Conservation (phyloP, 2,113 vertebrate species). For the Cynoglossus semilaevis region DNA sequence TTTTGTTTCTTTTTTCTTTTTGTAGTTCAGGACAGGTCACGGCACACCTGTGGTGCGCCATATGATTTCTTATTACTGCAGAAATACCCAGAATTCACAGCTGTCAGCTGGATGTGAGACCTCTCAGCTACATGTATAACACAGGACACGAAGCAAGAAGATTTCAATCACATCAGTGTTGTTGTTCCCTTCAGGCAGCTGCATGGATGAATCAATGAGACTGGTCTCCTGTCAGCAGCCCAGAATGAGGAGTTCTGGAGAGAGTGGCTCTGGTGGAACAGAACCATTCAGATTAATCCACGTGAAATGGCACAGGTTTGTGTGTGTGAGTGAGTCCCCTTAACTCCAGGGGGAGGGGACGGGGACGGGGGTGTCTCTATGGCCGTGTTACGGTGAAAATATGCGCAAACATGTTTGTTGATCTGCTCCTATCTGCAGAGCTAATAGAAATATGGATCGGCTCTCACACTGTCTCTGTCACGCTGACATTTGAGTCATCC, state of each 20-base stretch:
- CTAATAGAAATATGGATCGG: conserved; percentile 55
- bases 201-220: conserved; percentile 52
- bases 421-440: conserved; percentile 31
- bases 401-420: conserved; percentile 64
- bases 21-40: too few species aligned
- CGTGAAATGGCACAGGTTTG: conserved; percentile 31
- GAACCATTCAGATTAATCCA: conserved; percentile 32
- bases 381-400: conserved; percentile 44
- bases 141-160: conserved; percentile 1
- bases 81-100: neutral
- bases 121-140: conserved; percentile 35
- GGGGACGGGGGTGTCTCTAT: conserved; percentile 28
- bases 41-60: too few species aligned
- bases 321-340: conserved; percentile 6
- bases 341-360: conserved; percentile 34
- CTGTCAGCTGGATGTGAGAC: neutral
- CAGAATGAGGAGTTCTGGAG: conserved; percentile 42
- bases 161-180: conserved; percentile 47
- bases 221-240: conserved; percentile 23
- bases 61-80: neutral
- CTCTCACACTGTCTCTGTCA: conserved; percentile 17
- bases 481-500: conserved; percentile 46
- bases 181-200: conserved; percentile 37
- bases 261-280: conserved; percentile 39
- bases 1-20: too few species aligned